phyloP scores from a whole-genome alignment of 1,140 invertebrate genomes.

The Eueides isabella region DNA sequence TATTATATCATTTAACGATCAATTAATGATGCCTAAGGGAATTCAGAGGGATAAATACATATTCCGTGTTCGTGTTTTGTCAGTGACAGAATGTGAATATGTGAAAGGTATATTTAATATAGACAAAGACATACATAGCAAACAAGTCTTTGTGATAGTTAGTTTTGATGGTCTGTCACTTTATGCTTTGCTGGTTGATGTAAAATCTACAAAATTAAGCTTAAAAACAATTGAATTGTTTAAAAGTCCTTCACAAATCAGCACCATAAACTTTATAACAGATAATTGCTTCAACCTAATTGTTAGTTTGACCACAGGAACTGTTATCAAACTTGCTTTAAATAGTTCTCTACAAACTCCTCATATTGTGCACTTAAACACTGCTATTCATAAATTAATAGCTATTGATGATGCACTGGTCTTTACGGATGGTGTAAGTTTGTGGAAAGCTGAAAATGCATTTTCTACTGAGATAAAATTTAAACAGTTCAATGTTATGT shows the following conservation, averaged over 20 bases:
- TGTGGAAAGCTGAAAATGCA: slow-evolving; percentile 61
- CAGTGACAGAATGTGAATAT: slow-evolving; percentile 37
- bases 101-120: slow-evolving; percentile 46
- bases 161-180: slow-evolving; percentile 58
- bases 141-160: slow-evolving; percentile 50
- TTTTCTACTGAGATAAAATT: slow-evolving; percentile 48
- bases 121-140: slow-evolving; percentile 26
- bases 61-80: slow-evolving; percentile 27
- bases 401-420: slow-evolving; percentile 48
- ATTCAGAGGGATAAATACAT: slow-evolving; percentile 16
- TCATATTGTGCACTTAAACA: slow-evolving; percentile 60
- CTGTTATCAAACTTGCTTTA: slow-evolving; percentile 51
- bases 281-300: slow-evolving; percentile 44
- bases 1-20: slow-evolving; percentile 22
- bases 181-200: slow-evolving; percentile 51
- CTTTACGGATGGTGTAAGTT: slow-evolving; percentile 61
- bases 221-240: slow-evolving; percentile 51
- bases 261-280: slow-evolving; percentile 47
- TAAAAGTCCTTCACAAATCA: slow-evolving; percentile 58
- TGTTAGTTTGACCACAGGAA: slow-evolving; percentile 56
- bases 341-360: slow-evolving; percentile 31
- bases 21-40: not conserved
- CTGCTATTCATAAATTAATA: slow-evolving; percentile 54
- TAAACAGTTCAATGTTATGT: slow-evolving; percentile 52
- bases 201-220: slow-evolving; percentile 32